Evolutionary conservation across 1,140 invertebrate genomes (phyloP), one percentile per base, ranked within the genome.

Genomic region (Monomorium pharaonis): DNA sequence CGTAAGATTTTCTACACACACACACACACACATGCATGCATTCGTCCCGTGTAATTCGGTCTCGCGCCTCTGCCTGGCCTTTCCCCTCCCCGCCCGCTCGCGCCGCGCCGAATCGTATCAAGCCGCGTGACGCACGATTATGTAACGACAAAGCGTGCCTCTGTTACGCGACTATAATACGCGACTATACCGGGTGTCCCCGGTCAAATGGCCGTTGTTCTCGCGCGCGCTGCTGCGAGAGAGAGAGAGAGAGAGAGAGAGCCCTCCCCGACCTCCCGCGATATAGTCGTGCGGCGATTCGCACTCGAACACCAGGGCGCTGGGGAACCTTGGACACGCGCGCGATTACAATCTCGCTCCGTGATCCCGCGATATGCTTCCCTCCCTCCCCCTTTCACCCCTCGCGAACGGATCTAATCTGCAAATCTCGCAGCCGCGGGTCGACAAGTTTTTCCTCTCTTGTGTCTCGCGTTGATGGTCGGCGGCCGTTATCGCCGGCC

Each of bases 111-210:
- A 60, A 67, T 69, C 75, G 72, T 77, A 84, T 75, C 56, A 84
- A 33, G 33, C 63, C 84, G 76, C 76, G 84, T 81, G 84, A 85
- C 76, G 49, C 75, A 70, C 60, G 76, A 85, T 85, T 85, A 85
- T 42, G 84, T 85, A 85, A 85, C 63, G 63, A 69, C 76, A 85
- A 85, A 85, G 84, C 63, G 77, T 69, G 84, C 27, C 78, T 81
- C 78, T 83, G 67, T 83, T 72, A 83, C 67, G 78, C 67, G 78
- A 74, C 78, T 74, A 74, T 83, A 72, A 83, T 83, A 33, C 37
- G 21, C 37, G 21, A 56, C 54, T 83, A 16, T 74, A 83, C 67
- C 24, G 78, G 78, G 78, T 83, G 67, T 83, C 54, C 1, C 37
- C 33, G 24, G 18, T 72, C 67, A 16, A 74, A 37, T n/a, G 1